Base-by-base conservation (phyloP, 2,113 vertebrate genomes). In the Prinia subflava region DNA sequence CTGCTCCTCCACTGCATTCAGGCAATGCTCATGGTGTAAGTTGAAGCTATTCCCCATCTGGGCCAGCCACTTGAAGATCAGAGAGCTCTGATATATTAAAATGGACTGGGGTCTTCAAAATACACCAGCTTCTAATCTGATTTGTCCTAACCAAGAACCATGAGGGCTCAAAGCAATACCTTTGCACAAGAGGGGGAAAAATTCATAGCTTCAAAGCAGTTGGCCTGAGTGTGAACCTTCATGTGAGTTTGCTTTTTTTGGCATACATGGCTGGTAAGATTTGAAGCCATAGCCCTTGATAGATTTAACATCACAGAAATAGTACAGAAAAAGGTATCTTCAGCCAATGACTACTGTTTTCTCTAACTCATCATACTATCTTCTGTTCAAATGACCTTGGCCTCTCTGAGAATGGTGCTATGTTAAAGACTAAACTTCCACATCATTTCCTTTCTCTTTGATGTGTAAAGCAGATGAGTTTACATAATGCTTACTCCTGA, bases 381-480 rank as follows among this genome's bases (percentile, higher is more conserved):
- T 59, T 35, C 6, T 55, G 6, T 75, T 89, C 33, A 35, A 53
- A 82, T 0, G 3, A 78, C 41, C 67, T 47, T 84, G 83, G 88
- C 42, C 64, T 57, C 78, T 74, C 67, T 67, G 24, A 83, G 46
- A 90, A 59, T 1, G 60, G 22, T 59, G 69, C 69, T 83, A 20
- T 20, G 37, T 21, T 69, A 28, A 91, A 91, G 67, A 62, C 67
- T 41, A 27, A 87, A 91, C 19, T 83, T 90, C 68, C 79, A 90
- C 64, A 90, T 92, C 22, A 81, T 90, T 93, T 96, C 86, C 90
- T 62, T 93, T 92, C 80, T 90, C 86, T 76, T 92, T 7, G 3
- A 86, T 90, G 52, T 70, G 55, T 65, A 94, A 89, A 96, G 90
- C 83, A 90, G 82, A 69, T 68, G 76, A 71, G 76, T 74, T 94